phyloP scores from a whole-genome alignment of 2,888 invertebrate genomes.

The Iphiclides podalirius region DNA sequence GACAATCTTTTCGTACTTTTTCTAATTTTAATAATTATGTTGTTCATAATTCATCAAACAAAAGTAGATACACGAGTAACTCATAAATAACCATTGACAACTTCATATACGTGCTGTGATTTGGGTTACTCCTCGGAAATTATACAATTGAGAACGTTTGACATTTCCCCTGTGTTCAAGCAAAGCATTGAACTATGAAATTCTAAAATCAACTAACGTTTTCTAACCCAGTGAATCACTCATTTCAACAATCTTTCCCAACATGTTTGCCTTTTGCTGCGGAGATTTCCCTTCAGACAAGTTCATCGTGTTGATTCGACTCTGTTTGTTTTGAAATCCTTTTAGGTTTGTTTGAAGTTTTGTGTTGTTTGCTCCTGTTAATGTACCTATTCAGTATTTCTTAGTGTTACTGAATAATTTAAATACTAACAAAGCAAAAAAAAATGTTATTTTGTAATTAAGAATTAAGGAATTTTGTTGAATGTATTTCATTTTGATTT shows the following conservation, averaged over 20 bases:
- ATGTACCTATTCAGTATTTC: conserved; percentile 2
- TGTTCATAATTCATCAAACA: too few relatives aligned
- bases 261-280: conserved; percentile 64
- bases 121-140: conserved; percentile 39
- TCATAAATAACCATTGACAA: too few relatives aligned
- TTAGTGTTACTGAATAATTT: conserved; percentile 6
- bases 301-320: conserved; percentile 68
- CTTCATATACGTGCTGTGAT: too few relatives aligned
- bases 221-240: conserved; percentile 70
- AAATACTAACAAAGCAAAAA: neutral
- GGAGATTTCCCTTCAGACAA: conserved; percentile 68
- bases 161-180: conserved; percentile 46
- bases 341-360: conserved; percentile 53
- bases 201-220: conserved; percentile 79
- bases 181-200: conserved; percentile 65
- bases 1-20: too few relatives aligned
- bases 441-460: too few relatives aligned
- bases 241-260: conserved; percentile 62
- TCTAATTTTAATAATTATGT: too few relatives aligned
- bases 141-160: conserved; percentile 43
- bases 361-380: conserved; percentile 40
- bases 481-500: too few relatives aligned
- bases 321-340: conserved; percentile 67
- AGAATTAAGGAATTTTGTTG: too few relatives aligned
- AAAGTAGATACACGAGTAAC: too few relatives aligned